phyloP scores from a whole-genome alignment of 2,797 vertebrate species.

The Alca torda region DNA sequence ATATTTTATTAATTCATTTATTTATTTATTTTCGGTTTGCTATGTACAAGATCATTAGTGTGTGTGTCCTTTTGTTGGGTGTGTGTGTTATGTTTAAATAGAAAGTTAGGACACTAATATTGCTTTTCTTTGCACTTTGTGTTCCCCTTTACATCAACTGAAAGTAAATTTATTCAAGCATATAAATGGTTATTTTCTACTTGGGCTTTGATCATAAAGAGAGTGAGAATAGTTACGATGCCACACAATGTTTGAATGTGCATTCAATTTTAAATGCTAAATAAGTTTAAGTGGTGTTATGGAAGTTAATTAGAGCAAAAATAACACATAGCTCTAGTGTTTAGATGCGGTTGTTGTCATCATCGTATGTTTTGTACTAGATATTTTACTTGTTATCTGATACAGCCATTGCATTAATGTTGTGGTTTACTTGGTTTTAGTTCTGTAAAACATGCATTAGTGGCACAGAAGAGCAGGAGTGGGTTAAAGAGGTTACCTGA shows the following conservation, averaged over 20 bases:
- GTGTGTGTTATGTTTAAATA: background rate
- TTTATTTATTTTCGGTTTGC: background rate
- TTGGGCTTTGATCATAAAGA: background rate
- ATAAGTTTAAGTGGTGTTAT: background rate
- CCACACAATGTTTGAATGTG: background rate
- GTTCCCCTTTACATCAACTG: background rate
- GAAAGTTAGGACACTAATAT: background rate
- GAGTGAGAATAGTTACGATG: background rate
- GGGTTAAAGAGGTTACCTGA: background rate
- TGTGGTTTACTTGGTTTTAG: background rate
- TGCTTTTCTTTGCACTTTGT: background rate
- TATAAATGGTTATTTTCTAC: background rate
- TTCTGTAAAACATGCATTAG: background rate
- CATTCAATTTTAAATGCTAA: background rate
- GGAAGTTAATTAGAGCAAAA: constrained; percentile 25
- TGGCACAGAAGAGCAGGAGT: background rate
- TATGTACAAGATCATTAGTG: background rate
- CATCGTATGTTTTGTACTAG: background rate
- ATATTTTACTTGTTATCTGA: background rate
- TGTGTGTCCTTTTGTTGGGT: background rate
- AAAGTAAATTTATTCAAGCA: background rate
- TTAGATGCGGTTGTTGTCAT: background rate
- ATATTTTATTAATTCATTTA: background rate
- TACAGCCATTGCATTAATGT: background rate
- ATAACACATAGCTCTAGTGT: background rate